A percentile compares a stretch with the other conserved stretches of the same genome.
Evolutionary conservation across 2,888 invertebrate genomes (phyloP).

Genomic region (Megalurothrips usitatus): DNA sequence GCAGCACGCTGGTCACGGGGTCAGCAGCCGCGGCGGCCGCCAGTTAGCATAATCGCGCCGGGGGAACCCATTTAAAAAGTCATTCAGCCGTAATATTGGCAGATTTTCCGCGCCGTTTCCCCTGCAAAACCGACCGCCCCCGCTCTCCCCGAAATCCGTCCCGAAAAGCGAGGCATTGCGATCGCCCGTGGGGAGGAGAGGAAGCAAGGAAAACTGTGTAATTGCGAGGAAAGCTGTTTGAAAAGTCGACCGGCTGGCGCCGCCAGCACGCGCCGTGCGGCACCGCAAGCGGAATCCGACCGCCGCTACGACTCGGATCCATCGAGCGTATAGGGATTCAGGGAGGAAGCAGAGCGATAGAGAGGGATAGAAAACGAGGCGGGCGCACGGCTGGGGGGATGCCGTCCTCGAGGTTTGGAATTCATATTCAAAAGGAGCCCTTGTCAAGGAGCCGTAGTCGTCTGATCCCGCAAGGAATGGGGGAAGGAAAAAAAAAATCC

Average conservation of each 20-base stretch:
- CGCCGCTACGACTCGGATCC: too few species aligned
- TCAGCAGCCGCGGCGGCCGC: neutral
- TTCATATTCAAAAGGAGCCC: slow-evolving; percentile 27
- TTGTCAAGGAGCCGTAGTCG: too few species aligned
- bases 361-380: neutral
- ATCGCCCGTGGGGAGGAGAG: too few species aligned
- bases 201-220: too few species aligned
- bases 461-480: neutral
- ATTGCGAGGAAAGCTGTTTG: too few species aligned
- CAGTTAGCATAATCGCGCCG: neutral
- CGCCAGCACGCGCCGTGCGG: too few species aligned
- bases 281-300: too few species aligned
- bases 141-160: too few species aligned
- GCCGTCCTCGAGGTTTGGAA: neutral
- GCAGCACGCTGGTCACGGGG: neutral
- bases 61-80: neutral
- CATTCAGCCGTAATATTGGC: neutral
- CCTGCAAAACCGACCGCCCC: neutral
- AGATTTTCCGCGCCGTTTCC: neutral
- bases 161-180: too few species aligned
- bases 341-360: neutral
- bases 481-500: neutral
- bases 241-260: too few species aligned
- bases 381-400: neutral
- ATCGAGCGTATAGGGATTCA: too few species aligned